Percentiles rank a stretch among this genome's conserved stretches.
phyloP scores from a whole-genome alignment of 2,797 vertebrate genomes.

The Tenualosa thibaudeaui region DNA sequence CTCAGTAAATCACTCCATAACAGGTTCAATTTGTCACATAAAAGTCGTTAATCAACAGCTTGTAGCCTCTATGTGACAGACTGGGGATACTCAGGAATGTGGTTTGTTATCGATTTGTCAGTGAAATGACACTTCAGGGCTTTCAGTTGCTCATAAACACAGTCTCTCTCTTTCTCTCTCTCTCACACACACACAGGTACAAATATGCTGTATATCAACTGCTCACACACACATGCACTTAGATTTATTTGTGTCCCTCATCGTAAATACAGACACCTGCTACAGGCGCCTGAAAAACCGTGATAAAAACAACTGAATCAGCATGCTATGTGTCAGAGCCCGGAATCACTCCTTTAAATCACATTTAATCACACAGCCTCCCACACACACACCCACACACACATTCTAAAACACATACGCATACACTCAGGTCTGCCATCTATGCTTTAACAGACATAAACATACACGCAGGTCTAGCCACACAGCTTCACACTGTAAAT shows the following conservation, averaged over 20 bases:
- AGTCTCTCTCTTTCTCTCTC: neutral
- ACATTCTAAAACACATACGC: neutral
- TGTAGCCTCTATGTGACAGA: neutral
- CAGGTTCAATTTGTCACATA: neutral
- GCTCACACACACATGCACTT: neutral
- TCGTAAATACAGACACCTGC: slow-evolving; percentile 67
- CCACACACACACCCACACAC: neutral
- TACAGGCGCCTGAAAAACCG: slow-evolving; percentile 45
- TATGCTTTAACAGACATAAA: neutral
- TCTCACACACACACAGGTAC: neutral
- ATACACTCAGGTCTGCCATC: neutral
- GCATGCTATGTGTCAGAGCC: slow-evolving; percentile 30
- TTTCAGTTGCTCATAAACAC: neutral
- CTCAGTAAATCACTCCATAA: neutral
- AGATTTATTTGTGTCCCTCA: slow-evolving; percentile 56
- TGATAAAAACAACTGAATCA: slow-evolving; percentile 55
- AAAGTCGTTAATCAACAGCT: neutral
- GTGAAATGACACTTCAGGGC: neutral
- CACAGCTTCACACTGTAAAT: neutral
- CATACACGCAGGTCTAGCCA: neutral
- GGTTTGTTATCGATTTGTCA: slow-evolving; percentile 20
- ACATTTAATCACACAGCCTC: neutral
- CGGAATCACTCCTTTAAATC: slow-evolving; percentile 43
- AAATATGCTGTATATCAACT: neutral
- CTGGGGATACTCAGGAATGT: neutral